Percentiles rank a stretch among this genome's conserved stretches.
Conservation (phyloP, 2,888 invertebrate species). For the Latrodectus elegans region DNA sequence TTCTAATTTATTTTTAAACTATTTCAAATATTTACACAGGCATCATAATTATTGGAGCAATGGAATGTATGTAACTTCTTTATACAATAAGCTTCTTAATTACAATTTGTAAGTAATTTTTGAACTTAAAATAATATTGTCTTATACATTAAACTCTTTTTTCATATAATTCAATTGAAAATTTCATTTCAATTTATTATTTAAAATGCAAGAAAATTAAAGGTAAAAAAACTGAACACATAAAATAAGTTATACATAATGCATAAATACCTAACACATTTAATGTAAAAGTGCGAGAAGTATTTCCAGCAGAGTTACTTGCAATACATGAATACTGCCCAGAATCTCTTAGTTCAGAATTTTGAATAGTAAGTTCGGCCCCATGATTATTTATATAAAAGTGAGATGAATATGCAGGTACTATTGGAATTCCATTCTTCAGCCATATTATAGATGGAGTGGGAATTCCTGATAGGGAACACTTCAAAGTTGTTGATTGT, state of each 20-base stretch:
- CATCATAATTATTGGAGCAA: no score
- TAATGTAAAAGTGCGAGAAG: constrained; percentile 75
- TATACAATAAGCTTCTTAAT: no score
- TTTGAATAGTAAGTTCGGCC: constrained; percentile 42
- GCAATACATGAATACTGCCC: constrained; percentile 76
- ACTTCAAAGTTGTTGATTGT: constrained; percentile 73
- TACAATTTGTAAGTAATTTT: no score
- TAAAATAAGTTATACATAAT: background rate
- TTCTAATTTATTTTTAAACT: no score
- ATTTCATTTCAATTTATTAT: background rate
- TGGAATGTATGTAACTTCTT: no score
- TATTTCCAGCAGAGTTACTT: constrained; percentile 76
- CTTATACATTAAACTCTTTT: no score
- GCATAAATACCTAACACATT: constrained; percentile 75
- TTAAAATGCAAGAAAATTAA: background rate
- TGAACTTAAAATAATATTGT: no score
- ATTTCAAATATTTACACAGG: no score
- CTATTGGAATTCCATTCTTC: constrained; percentile 64
- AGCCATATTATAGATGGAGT: constrained; percentile 73
- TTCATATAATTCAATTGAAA: background rate
- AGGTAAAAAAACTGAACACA: background rate
- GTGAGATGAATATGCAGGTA: constrained; percentile 25
- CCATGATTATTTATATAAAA: constrained; percentile 45
- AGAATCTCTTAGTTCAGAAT: constrained; percentile 71
- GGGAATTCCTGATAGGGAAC: constrained; percentile 74